These are phyloP conservation scores for Sylvia borin DNA, from an alignment of 2,797 vertebrate species.

Conservation along the genomic window DNA sequence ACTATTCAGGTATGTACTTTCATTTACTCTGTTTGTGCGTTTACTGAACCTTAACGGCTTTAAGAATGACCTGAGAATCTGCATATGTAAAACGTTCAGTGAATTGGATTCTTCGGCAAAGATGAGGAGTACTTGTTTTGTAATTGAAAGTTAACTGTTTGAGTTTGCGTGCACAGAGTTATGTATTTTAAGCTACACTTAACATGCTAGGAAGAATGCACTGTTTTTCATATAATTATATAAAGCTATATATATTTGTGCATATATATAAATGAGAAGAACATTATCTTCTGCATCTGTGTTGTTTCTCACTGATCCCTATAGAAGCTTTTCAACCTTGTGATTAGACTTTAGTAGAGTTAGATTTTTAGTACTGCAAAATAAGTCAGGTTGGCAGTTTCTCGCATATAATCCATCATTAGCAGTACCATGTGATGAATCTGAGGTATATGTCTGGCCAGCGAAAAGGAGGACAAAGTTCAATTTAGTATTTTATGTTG, in stretches of 20 bases:
- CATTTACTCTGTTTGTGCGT: not conserved
- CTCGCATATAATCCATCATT: not conserved
- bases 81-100: not conserved
- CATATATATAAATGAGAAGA: not conserved
- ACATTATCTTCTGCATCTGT: not conserved
- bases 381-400: not conserved
- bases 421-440: not conserved
- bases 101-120: not conserved
- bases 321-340: not conserved
- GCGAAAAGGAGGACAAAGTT: not conserved
- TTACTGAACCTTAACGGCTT: not conserved
- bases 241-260: not conserved
- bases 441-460: not conserved
- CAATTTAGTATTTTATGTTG: not conserved
- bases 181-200: not conserved
- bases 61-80: not conserved
- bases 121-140: not conserved
- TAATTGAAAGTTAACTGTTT: not conserved
- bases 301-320: not conserved
- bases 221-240: not conserved
- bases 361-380: not conserved
- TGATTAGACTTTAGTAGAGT: not conserved
- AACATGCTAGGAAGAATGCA: not conserved
- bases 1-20: conserved; percentile 76
- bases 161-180: not conserved